These are phyloP conservation scores for Pseudochirops cupreus DNA, from an alignment of 2,797 vertebrate species.

Conservation along the genomic window DNA sequence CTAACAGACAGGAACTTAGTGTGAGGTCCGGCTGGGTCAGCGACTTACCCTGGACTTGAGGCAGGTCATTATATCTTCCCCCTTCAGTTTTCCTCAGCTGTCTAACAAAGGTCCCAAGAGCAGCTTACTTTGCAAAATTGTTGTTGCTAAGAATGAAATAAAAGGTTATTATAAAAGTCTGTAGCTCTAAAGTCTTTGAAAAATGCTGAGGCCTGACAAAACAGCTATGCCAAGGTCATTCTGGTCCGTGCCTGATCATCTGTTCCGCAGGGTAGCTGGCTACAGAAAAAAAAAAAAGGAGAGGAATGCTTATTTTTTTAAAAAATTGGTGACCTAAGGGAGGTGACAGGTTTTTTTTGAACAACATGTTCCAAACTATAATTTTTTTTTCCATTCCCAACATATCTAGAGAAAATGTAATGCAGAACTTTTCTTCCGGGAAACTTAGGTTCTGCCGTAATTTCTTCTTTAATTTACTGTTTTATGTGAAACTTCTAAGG, in stretches of 20 bases:
- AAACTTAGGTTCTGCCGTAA: background rate
- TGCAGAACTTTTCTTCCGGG: background rate
- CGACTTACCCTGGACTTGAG: background rate
- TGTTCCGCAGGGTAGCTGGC: background rate
- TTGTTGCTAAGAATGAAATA: conserved; percentile 4
- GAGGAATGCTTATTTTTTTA: background rate
- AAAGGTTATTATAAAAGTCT: background rate
- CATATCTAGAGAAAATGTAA: background rate
- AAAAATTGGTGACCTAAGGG: background rate
- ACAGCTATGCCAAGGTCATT: background rate
- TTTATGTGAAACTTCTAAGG: background rate
- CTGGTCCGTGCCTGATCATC: background rate
- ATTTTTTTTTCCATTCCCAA: background rate
- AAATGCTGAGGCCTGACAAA: conserved; percentile 2
- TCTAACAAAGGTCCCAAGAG: background rate
- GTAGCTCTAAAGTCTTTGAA: background rate
- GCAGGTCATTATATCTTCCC: background rate
- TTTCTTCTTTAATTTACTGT: background rate
- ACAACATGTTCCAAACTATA: background rate
- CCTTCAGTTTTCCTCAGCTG: background rate
- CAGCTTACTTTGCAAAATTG: background rate
- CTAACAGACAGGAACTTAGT: background rate
- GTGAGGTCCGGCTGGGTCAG: background rate
- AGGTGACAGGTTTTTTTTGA: background rate
- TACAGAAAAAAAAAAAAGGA: background rate